A percentile compares a stretch with the other conserved stretches of the same genome.
These are phyloP conservation scores for Chironomus striatipennis DNA, from an alignment of 1,140 invertebrate genomes.

Conservation along the genomic window DNA sequence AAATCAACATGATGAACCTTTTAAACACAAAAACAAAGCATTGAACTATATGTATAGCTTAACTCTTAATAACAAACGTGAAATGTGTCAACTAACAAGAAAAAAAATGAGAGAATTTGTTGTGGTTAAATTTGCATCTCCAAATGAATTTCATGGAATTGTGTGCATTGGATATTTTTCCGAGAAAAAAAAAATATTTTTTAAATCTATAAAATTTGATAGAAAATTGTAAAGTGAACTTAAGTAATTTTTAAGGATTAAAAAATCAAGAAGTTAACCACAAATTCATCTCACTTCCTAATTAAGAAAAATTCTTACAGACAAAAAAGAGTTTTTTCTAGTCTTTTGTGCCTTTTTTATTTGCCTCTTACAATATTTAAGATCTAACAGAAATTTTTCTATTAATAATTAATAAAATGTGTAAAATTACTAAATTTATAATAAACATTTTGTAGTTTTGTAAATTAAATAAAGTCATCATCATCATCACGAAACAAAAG, in stretches of 20 bases:
- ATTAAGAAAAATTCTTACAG: neutral
- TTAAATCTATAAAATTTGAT: neutral
- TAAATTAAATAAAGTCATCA: neutral
- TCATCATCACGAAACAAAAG: neutral
- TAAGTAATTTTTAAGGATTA: neutral
- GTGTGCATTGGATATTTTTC: no score
- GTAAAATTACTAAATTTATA: no score
- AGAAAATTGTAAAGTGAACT: neutral
- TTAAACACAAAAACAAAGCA: neutral
- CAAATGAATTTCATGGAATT: neutral
- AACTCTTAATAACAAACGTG: neutral
- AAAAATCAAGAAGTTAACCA: neutral
- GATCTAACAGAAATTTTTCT: neutral
- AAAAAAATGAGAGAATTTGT: neutral
- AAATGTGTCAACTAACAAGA: slow-evolving; percentile 9
- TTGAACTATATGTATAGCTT: neutral
- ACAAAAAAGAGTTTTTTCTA: neutral
- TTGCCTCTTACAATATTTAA: neutral
- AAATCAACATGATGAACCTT: no score
- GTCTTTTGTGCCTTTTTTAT: slow-evolving; percentile 7
- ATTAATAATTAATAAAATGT: no score
- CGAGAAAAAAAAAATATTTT: no score
- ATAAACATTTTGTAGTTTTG: no score
- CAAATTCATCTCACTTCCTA: neutral
- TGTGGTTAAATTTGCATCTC: slow-evolving; percentile 15